Base-by-base conservation (phyloP, 1,140 invertebrate genomes). In the Diplogasteroides magnus region DNA sequence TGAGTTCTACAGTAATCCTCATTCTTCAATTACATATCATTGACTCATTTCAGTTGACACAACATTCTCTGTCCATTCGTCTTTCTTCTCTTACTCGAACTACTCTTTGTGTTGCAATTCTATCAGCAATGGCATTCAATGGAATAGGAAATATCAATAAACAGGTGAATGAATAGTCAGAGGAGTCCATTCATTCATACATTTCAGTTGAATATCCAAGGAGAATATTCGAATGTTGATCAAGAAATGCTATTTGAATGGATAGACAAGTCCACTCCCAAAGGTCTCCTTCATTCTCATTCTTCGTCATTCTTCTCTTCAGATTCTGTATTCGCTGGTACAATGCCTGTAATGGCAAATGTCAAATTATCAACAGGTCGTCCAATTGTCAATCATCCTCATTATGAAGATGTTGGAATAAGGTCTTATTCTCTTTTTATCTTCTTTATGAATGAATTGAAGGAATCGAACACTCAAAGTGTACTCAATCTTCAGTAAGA, bases 311-410 rank as follows among this genome's bases (percentile, higher is more conserved):
- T 67, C 14, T 6, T 74, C 15, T 57, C 69, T 77, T 37, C 65
- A 86, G 86, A 86, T 78, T 88, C 88, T 27, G 89, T 88, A 26
- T 92, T 92, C 86, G 90, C 90, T 74, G 91, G 91, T 28, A 88
- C 91, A 69, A 92, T 93, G 91, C 89, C 91, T 2, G 84, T 90
- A 2, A 90, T 91, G 88, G 90, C 91, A 0, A 89, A 90, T 67
- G 79, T 92, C 1, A 88, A 92, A 84, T 84, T 93, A 19, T 88
- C 88, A 19, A 90, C 91, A 0, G 80, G 86, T 6, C 83, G 90
- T 61, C 89, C 90, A 1, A 88, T 92, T 68, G 88, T 91, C 0
- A 90, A 91, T 74, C 91, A 92, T 84, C 91, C 91, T n/a, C 91
- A 91, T 80, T 92, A 91, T 78, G 90, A 91, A 80, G 87, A 89